These are phyloP conservation scores for Pseudomyrmex cubaensis DNA, from an alignment of 1,140 invertebrate genomes.

Conservation along the genomic window DNA sequence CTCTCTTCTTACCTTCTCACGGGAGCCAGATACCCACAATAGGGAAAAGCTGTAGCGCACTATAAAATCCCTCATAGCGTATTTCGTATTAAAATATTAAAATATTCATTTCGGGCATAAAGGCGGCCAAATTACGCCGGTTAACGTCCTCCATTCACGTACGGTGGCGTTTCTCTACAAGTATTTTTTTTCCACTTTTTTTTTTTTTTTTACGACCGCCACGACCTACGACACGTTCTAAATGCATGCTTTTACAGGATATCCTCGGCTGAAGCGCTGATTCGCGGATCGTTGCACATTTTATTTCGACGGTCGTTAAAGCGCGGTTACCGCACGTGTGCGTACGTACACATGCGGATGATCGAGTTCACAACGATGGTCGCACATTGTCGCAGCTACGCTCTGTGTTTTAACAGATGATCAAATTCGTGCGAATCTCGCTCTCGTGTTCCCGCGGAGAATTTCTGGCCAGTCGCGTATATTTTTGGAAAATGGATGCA, in stretches of 20 bases:
- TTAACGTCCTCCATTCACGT: slow-evolving; percentile 80
- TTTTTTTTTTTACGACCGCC: slow-evolving; percentile 64
- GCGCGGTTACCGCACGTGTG: neutral
- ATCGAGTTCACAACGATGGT: slow-evolving; percentile 39
- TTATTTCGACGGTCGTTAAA: slow-evolving; percentile 49
- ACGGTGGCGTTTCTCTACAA: slow-evolving; percentile 34
- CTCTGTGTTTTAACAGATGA: slow-evolving; percentile 23
- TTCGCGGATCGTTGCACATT: slow-evolving; percentile 46
- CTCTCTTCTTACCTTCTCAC: slow-evolving; percentile 3
- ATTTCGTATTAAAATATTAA: slow-evolving; percentile 85
- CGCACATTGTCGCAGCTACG: slow-evolving; percentile 21
- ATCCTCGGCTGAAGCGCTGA: neutral
- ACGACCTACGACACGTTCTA: slow-evolving; percentile 82
- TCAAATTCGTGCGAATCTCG: slow-evolving; percentile 34
- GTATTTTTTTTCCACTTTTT: neutral
- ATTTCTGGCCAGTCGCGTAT: neutral
- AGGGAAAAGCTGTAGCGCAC: slow-evolving; percentile 86
- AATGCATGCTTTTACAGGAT: slow-evolving; percentile 75
- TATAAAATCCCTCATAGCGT: slow-evolving; percentile 88
- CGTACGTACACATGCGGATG: neutral
- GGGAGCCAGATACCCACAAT: slow-evolving; percentile 78
- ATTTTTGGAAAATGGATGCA: slow-evolving; percentile 44
- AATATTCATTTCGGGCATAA: slow-evolving; percentile 83
- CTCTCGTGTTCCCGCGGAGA: slow-evolving; percentile 7
- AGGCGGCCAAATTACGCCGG: slow-evolving; percentile 81